Evolutionary conservation across 2,113 vertebrate genomes (phyloP).

Genomic region (Poeciliopsis retropinna): DNA sequence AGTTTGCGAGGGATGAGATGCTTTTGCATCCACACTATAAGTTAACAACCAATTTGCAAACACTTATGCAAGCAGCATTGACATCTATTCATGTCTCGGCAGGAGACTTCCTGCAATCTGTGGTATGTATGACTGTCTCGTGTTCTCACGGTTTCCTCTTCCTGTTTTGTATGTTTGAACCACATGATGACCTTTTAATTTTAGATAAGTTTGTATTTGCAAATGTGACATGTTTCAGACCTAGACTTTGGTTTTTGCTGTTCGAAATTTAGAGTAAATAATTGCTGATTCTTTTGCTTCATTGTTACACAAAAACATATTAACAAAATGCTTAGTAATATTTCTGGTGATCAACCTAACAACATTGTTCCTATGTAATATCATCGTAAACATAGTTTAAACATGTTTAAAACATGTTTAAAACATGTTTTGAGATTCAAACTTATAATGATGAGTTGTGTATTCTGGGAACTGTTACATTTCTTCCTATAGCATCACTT

Average conservation of each 20-base stretch:
- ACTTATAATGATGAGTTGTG: background rate
- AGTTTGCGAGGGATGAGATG: background rate
- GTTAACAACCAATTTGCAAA: background rate
- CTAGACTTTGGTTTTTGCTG: too few species aligned
- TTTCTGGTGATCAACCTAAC: background rate
- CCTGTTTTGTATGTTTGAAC: conserved; percentile 4
- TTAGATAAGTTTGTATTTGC: background rate
- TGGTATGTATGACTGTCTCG: background rate
- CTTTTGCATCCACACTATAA: background rate
- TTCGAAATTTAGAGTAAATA: background rate
- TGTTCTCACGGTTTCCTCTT: background rate
- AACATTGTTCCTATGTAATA: background rate
- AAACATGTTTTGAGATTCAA: background rate
- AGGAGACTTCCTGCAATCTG: background rate
- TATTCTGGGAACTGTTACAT: too few species aligned
- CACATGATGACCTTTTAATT: background rate
- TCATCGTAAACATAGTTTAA: too few species aligned
- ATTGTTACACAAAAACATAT: background rate
- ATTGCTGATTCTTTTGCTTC: background rate
- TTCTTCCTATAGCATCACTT: too few species aligned
- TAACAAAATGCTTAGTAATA: background rate
- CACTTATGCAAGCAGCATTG: background rate
- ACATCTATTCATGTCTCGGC: background rate
- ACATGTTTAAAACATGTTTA: too few species aligned
- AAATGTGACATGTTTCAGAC: background rate